phyloP scores from a whole-genome alignment of 1,140 invertebrate species.

The Drosophila rufa region DNA sequence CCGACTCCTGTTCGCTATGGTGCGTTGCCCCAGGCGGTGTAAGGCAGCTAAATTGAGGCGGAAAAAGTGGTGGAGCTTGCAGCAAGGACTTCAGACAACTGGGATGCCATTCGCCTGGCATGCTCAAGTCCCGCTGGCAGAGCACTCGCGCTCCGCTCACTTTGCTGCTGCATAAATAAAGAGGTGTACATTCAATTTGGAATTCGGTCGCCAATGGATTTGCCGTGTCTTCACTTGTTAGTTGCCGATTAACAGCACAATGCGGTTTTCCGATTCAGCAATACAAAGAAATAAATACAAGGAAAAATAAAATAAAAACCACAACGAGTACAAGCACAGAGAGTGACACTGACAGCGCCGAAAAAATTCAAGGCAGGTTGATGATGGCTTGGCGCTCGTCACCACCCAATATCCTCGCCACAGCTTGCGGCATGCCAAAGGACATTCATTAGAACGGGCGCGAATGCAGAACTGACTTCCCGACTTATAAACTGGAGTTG shows the following conservation, averaged over 20 bases:
- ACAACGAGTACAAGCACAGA: conserved; percentile 3
- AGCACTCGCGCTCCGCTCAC: conserved; percentile 10
- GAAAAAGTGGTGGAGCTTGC: neutral
- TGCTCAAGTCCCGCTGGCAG: conserved; percentile 8
- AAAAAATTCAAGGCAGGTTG: conserved; percentile 26
- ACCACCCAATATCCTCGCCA: neutral
- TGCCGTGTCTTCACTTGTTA: conserved; percentile 49
- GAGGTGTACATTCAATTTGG: conserved; percentile 75
- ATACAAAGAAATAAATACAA: conserved; percentile 5
- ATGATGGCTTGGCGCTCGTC: neutral
- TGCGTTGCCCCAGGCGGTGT: conserved; percentile 10
- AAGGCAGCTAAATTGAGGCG: conserved; percentile 19
- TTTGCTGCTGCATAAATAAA: conserved; percentile 71
- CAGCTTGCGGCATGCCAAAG: conserved; percentile 31
- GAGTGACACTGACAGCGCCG: conserved; percentile 21
- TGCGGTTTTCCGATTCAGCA: conserved; percentile 26
- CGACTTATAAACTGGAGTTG: conserved; percentile 23
- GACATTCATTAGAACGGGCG: conserved; percentile 36
- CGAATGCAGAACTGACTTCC: conserved; percentile 36
- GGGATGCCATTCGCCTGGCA: conserved; percentile 8
- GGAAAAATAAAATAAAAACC: conserved; percentile 1
- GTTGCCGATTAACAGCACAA: conserved; percentile 31
- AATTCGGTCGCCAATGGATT: conserved; percentile 51
- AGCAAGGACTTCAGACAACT: conserved; percentile 9
- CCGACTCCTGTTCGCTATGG: neutral